Base-by-base conservation (phyloP, 1,140 invertebrate genomes). In the Drosophila fuyamai region DNA sequence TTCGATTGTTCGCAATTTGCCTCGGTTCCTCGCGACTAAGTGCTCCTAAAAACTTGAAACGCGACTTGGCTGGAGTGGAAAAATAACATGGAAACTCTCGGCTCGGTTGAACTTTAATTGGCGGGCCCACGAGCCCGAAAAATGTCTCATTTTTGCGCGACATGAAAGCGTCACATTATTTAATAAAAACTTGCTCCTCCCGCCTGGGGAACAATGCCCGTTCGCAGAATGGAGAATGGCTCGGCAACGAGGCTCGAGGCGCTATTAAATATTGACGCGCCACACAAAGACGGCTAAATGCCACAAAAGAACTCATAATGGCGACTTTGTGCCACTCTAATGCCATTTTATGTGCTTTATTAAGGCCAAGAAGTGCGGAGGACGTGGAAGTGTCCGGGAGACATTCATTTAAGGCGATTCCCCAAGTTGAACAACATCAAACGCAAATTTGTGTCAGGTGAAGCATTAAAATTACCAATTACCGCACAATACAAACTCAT, bases 301-400 rank as follows among this genome's bases (percentile, higher is more conserved):
- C 80, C 80, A 89, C 83, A 88, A 90, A 88, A 88, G 85, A 88
- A 88, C 84, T 84, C 84, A 89, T 88, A 88, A 88, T 88, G 76
- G 76, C 72, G 76, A 89, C 76, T 83, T 88, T 88, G 84, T 84
- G 73, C 59, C 75, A 88, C 82, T 65, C 82, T 88, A 82, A 88
- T 88, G 79, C 79, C 80, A 77, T 68, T 79, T 86, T 88, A 82
- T 86, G 76, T 79, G 82, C 79, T 86, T 88, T 88, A 88, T 86
- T 88, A 88, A 68, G 76, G 47, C 62, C 79, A 55, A 56, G 61
- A 51, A 38, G 12, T 10, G 48, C 8, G 7, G 43, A 13, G 48
- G 23, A 12, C 16, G 53, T 32, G 36, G 43, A 32, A 29, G 18
- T 12, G 51, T 23, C 29, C 23, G 18, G 38, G 47, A 54, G 70